Base-by-base conservation (phyloP, 2,113 vertebrate genomes). In the Nothobranchius kuhntae region DNA sequence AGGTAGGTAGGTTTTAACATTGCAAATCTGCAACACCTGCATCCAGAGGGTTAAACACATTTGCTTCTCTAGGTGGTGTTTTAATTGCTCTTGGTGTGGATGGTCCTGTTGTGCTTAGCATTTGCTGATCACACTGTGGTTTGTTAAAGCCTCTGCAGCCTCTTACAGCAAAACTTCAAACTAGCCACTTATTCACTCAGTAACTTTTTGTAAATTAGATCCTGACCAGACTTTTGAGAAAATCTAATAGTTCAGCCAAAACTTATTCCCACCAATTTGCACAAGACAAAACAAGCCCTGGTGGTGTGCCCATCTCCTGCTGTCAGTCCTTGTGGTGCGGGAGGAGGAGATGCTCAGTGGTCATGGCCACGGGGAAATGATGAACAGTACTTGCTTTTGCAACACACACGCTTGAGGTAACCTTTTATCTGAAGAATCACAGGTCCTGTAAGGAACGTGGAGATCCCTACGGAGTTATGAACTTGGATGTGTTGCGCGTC, bases 401-500 rank as follows among this genome's bases (percentile, higher is more conserved):
- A 60, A 61, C 44, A 40, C 53, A 55, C n/a, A 11, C 52, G 45
- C 9, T 68, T 60, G 46, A 64, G 47, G 54, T 77, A 77, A 81
- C 82, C 55, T 67, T 65, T 84, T 79, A 85, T 82, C 57, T 71
- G 57, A 77, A 67, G 46, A 78, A 84, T 86, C 64, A 67, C 72
- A 84, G 74, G 59, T 68, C 77, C 71, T 68, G 59, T 80, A 74
- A 70, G 65, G 68, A 63, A 53, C 30, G 3, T 9, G 45, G 69
- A 17, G 26, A 72, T 75, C 64, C 12, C 10, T 68, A 73, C 46
- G 50, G 73, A 71, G 24, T 81, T 78, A 81, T 77, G 81, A 66
- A 86, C 67, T 78, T 82, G 66, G 65, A 76, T 76, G 79, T 76
- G 80, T 78, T 83, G 79, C 68, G 70, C 82, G 65, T 91, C 87